Evolutionary conservation across 1,140 invertebrate species (phyloP), one percentile per base, ranked within the genome.

Genomic region (Cotesia chilonis): DNA sequence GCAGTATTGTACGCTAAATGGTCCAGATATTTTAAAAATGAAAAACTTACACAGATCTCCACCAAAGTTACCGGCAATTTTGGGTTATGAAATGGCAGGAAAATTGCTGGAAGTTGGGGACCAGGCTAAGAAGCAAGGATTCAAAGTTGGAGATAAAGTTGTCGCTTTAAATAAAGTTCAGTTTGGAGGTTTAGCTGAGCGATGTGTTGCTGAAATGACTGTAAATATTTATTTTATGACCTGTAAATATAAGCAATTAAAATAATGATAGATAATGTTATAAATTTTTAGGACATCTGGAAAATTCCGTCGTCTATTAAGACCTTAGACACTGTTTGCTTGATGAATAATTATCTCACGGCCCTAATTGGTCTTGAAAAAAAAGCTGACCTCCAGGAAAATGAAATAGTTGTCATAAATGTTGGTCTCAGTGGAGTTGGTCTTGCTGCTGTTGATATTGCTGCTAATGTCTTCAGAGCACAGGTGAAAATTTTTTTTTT

Each of bases 381-480:
- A 68, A 84, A 87, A 76, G 90, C 88, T 10, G 80, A 85, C 57
- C 76, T 92, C 7, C 80, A 89, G 52, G 84, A 88, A 71, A 83
- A 88, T 66, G 87, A 91, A 72, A 87, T 85, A 38, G 82, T 92
- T 14, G 72, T 89, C 10, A 84, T 92, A 28, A 91, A 90, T 72
- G 88, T 90, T 20, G 90, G 90, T 47, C 84, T 89, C 60, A 90
- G 90, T 37, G 87, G 89, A 9, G 81, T 90, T 71, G 90, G 90
- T 36, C 78, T 91, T 64, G 90, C 91, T 67, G 88, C 90, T 10
- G 87, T 91, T 17, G 91, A 92, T 83, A 81, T 92, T 64, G 90
- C 90, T 14, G 85, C 87, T 38, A 90, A 91, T 81, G 87, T 91
- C 37, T 91, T 89, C 76, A 88, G 86, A 81, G 85, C 90, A 14